Base-by-base conservation (phyloP, 1,140 invertebrate genomes). In the Cyclina sinensis region DNA sequence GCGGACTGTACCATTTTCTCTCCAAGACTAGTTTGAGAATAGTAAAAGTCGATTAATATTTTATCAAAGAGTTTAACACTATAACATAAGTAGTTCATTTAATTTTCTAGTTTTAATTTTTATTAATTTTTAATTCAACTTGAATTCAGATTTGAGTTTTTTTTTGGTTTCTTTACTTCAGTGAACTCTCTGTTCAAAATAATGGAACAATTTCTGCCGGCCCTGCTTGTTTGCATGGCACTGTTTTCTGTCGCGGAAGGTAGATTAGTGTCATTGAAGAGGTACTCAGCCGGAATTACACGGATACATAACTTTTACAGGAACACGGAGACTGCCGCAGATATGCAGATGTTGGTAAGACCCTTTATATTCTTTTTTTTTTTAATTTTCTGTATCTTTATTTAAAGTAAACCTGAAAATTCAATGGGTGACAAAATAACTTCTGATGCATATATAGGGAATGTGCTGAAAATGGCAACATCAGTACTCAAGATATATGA, bases 341-440 rank as follows among this genome's bases (percentile, higher is more conserved):
- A 84, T 14, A 84, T 84, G 82, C 51, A 84, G 54, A 57, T 73
- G 48, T 24, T 84, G 82, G 82, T 84, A 54, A 84, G 82, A 80
- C 27, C 3, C 11, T 30, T 70, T 43, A 4, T 18, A 5, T 24
- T 27, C 5, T 11, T 30, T 14, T 35, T 35, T 30, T 32, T 70
- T 70, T 70, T 70, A 7, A 35, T 70, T 70, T 32, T 24, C 3
- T 30, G n/a, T n/a, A n/a, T n/a, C n/a, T 30, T 35, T 70, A 70
- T 7, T 35, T 4, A 5, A 16, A 5, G 16, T 21, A 24, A 70
- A 24, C 21, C 7, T 5, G 16, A 32, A 5, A 24, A 5, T 32
- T 35, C 5, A 18, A 3, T 30, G 27, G 16, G 4, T 18, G 4
- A 16, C 30, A 70, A 32, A 30, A 5, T 70, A 32, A 32, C 30